Percentiles rank a stretch among this genome's conserved stretches.
Conservation (phyloP, 1,140 invertebrate genomes). For the Pseudomyrmex cubaensis region DNA sequence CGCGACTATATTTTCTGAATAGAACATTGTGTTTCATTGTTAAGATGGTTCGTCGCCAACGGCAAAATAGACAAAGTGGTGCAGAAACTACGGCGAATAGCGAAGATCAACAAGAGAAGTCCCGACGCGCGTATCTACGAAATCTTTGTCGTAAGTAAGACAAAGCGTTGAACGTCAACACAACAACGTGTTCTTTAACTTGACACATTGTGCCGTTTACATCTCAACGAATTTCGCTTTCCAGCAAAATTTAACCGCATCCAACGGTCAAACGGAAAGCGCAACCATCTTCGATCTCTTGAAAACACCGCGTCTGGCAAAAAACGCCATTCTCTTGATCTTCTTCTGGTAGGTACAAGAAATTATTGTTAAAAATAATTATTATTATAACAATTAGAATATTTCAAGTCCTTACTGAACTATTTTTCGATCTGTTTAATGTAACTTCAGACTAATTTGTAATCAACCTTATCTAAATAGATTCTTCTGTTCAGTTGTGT, state of each 20-base stretch:
- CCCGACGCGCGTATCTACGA: slow-evolving; percentile 77
- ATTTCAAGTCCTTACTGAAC: no score
- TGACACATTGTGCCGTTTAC: not conserved
- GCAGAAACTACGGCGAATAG: slow-evolving; percentile 80
- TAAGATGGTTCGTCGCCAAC: slow-evolving; percentile 82
- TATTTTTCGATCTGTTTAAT: no score
- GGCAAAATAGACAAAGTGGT: slow-evolving; percentile 80
- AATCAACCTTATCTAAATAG: no score
- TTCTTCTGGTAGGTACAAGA: slow-evolving; percentile 82
- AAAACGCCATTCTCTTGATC: slow-evolving; percentile 86
- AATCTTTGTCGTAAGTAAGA: slow-evolving; percentile 76
- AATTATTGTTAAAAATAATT: no score
- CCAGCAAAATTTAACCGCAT: slow-evolving; percentile 77
- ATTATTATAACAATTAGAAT: no score
- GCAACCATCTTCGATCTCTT: slow-evolving; percentile 86
- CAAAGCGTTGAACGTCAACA: not conserved
- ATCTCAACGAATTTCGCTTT: slow-evolving; percentile 32
- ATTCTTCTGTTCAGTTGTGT: no score
- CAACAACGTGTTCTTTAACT: not conserved
- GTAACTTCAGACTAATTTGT: no score
- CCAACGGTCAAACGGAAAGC: slow-evolving; percentile 77
- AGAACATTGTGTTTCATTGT: slow-evolving; percentile 28
- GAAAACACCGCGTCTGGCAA: slow-evolving; percentile 86
- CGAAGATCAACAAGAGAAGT: slow-evolving; percentile 77
- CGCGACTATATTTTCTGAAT: slow-evolving; percentile 6